Evolutionary conservation across 2,888 invertebrate species (phyloP).

Genomic region (Cheilosia soror): DNA sequence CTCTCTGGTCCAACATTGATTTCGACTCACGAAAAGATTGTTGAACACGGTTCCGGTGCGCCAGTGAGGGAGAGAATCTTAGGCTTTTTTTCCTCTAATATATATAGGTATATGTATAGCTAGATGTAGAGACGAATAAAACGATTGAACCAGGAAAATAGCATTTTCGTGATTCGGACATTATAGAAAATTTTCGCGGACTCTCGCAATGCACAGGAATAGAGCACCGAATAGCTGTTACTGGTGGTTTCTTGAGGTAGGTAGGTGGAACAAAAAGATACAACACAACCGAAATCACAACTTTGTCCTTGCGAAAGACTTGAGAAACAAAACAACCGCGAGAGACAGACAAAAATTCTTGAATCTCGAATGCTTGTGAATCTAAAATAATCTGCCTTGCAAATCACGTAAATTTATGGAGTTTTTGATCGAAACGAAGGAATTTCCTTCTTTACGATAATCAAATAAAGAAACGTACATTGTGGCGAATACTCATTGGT

Average conservation of each 20-base stretch:
- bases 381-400: constrained; percentile 69
- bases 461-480: constrained; percentile 19
- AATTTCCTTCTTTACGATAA: constrained; percentile 27
- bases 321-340: too few relatives aligned
- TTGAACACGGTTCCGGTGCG: constrained; percentile 63
- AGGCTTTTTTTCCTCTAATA: constrained; percentile 4
- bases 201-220: constrained; percentile 42
- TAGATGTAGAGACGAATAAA: constrained; percentile 55
- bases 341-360: not conserved
- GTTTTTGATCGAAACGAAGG: constrained; percentile 59
- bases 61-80: constrained; percentile 19
- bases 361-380: constrained; percentile 46
- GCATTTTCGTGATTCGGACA: constrained; percentile 74
- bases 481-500: not conserved
- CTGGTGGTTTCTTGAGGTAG: constrained; percentile 7
- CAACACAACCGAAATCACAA: constrained; percentile 27
- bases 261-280: constrained; percentile 57
- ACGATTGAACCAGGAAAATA: constrained; percentile 72
- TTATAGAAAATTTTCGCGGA: constrained; percentile 72
- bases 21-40: constrained; percentile 75
- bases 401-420: constrained; percentile 75
- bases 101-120: constrained; percentile 7
- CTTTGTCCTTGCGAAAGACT: constrained; percentile 34
- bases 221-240: constrained; percentile 41
- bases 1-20: constrained; percentile 62